Evolutionary conservation across 2,888 invertebrate species (phyloP), one percentile per base, ranked within the genome.

Genomic region (Drosophila lutescens): DNA sequence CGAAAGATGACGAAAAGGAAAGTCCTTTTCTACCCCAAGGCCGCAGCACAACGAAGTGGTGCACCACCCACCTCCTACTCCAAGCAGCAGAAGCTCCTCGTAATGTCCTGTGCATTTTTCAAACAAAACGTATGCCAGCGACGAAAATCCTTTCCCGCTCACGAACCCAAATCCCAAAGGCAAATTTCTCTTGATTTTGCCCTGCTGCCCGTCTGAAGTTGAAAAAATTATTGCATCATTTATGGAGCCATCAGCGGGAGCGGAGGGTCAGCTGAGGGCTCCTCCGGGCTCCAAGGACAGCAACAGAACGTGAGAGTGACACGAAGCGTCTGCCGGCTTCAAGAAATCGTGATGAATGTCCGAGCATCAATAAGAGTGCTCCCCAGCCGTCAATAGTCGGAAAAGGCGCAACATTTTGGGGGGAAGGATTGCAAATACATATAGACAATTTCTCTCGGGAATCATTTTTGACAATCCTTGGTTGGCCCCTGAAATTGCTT

Each of bases 1-100:
- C 66, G 75, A 78, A 61, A 79, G 74, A 80, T 83, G 88, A 84
- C 84, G 73, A 76, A 63, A 73, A 76, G 74, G 69, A 70, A 62
- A 53, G 30, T 44, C 20, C 38, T 32, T 15, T 30, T 9, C 10
- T 8, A 13, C 51, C 51, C 44, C 44, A 51, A 17, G 66, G 46
- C 46, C 53, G 43, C 30, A 41, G 9, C 44, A 30, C 15, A 41
- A 41, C 49, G 32, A 38, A 23, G 62, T 57, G 44, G 20, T 17
- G 40, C 46, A 36, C 54, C 57, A 12, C 26, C 40, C 41, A 44
- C 60, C 36, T 46, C 56, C 40, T 2, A 10, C 34, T 12, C 36
- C 41, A 26, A 34, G 47, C 46, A 41, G 44, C 68, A 61, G 59
- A 44, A 74, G 74, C 66, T 44, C 56, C 53, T 53, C 66, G 62